Base-by-base conservation (phyloP, 64 coral and sea anemone species). In the Catalaphyllia jardinei region DNA sequence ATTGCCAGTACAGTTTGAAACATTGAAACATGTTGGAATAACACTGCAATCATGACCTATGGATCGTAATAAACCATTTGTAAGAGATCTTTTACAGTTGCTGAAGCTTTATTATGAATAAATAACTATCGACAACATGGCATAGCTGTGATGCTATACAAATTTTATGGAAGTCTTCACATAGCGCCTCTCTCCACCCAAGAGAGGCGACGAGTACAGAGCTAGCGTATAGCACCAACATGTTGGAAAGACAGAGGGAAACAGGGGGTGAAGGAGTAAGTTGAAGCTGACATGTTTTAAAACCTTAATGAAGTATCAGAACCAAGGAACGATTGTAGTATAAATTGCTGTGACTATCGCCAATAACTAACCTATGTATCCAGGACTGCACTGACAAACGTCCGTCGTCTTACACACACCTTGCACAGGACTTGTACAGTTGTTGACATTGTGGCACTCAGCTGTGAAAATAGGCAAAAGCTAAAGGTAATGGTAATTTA, bases 371-470 rank as follows among this genome's bases (percentile, higher is more conserved):
- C 92, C 92, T 54, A 89, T 93, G 82, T 65, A 93, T 54, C 92
- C 92, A 75, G 88, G 87, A 64, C 67, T 80, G 31, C 92, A 93
- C 4, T 79, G 92, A 75, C 92, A 94, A 14, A 79, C 38, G 63
- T 89, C 72, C 27, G 92, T 94, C 75, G 33, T 67, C 72, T 94
- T 81, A 38, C 92, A 94, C n/a, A 89, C 39, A 16, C 92, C 92
- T 27, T 89, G 78, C 6, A n/a, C 46, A 60, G 55, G 27, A 86
- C 87, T 89, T 78, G 92, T 94, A 63, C 92, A 94, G 79, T 94
- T 89, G 10, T 80, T 77, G 4, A 94, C 79, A 33, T 71, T 67
- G 38, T 77, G 82, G 61, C 92, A 94, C 42, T 69, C 89, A 55
- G 92, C 92, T 94, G 64, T 33, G 54, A 35, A 38, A 83, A 42